Percentiles rank a stretch among this genome's conserved stretches.
These are phyloP conservation scores for Pseudomyrmex flavicornis DNA, from an alignment of 1,140 invertebrate species.

Conservation along the genomic window DNA sequence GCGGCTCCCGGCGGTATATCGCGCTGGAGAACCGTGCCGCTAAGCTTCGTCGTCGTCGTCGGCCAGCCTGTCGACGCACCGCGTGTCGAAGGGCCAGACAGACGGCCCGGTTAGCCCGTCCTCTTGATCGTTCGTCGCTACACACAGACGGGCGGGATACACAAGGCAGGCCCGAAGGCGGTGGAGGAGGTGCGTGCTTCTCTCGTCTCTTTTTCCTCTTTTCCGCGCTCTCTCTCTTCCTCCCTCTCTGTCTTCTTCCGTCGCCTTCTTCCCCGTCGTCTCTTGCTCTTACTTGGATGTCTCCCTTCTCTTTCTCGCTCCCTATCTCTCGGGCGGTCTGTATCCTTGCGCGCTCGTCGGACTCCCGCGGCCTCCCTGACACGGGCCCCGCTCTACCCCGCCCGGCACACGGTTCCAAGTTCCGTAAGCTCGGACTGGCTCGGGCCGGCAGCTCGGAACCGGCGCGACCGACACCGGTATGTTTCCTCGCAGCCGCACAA, in stretches of 20 bases:
- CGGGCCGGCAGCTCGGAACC: slow-evolving; percentile 52
- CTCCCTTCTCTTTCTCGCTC: slow-evolving; percentile 49
- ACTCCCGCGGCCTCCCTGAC: slow-evolving; percentile 31
- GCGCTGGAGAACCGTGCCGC: slow-evolving; percentile 14
- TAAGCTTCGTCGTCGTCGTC: slow-evolving; percentile 34
- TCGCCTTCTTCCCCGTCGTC: slow-evolving; percentile 18
- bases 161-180: slow-evolving; percentile 63
- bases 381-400: slow-evolving; percentile 42
- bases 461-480: slow-evolving; percentile 63
- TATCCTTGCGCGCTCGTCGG: slow-evolving; percentile 70
- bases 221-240: slow-evolving; percentile 3
- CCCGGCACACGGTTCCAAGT: slow-evolving; percentile 7
- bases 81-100: slow-evolving; percentile 72
- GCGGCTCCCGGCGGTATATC: slow-evolving; percentile 40
- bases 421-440: slow-evolving; percentile 39
- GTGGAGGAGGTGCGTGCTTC: slow-evolving; percentile 63
- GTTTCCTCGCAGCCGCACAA: slow-evolving; percentile 70
- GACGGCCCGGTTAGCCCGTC: slow-evolving; percentile 71
- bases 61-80: slow-evolving; percentile 69
- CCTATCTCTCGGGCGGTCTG: slow-evolving; percentile 56
- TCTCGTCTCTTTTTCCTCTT: slow-evolving; percentile 23
- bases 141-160: slow-evolving; percentile 57
- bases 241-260: slow-evolving; percentile 31
- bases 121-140: slow-evolving; percentile 64
- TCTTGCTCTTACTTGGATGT: background rate